These are phyloP conservation scores for Chaetophractus vellerosus DNA, from an alignment of 2,797 vertebrate genomes.

Conservation along the genomic window DNA sequence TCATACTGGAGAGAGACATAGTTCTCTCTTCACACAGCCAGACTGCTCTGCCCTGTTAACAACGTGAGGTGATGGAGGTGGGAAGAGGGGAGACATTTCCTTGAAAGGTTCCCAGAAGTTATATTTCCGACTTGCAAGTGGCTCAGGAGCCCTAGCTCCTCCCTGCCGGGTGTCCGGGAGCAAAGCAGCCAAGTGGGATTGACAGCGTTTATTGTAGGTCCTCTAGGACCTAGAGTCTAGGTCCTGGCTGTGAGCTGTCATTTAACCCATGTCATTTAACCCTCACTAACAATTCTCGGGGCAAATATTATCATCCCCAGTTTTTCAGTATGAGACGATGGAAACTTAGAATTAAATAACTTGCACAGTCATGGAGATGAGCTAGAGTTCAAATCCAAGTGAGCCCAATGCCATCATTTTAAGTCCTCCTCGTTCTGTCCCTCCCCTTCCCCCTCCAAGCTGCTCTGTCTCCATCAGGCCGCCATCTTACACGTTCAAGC, in stretches of 20 bases:
- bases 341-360: neutral
- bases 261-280: neutral
- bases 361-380: neutral
- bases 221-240: neutral
- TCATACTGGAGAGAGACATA: neutral
- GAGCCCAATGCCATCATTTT: neutral
- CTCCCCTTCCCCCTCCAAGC: neutral
- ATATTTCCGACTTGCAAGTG: neutral
- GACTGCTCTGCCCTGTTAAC: neutral
- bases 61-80: neutral
- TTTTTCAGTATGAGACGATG: conserved; percentile 20
- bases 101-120: neutral
- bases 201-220: neutral
- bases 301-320: neutral
- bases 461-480: neutral
- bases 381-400: neutral
- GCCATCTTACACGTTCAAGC: neutral
- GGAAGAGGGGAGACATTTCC: neutral
- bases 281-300: neutral
- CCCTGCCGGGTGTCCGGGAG: neutral
- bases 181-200: neutral
- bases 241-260: neutral
- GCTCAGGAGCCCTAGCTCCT: neutral
- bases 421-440: neutral
- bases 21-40: neutral